phyloP scores from a whole-genome alignment of 2,888 invertebrate species.

The Hemithea aestivaria region DNA sequence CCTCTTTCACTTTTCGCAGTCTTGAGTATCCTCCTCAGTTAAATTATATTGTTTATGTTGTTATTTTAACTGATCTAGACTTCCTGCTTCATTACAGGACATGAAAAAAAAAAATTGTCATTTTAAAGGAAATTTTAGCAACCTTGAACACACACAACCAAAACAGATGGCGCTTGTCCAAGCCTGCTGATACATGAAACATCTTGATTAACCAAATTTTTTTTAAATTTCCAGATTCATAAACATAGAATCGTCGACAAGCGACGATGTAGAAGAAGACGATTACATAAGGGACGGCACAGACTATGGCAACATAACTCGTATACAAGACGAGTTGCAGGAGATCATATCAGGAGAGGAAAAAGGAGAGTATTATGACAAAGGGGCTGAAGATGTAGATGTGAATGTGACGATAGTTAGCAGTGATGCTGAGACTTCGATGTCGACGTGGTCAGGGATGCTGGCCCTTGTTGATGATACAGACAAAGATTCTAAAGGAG shows the following conservation, averaged over 20 bases:
- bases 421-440: conserved; percentile 53
- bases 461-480: conserved; percentile 67
- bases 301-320: conserved; percentile 67
- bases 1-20: no score
- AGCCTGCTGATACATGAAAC: no score
- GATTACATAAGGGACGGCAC: conserved; percentile 69
- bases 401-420: conserved; percentile 65
- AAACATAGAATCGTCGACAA: conserved; percentile 84
- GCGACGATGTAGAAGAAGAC: conserved; percentile 78
- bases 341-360: conserved; percentile 38
- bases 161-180: no score
- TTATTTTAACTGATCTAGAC: no score
- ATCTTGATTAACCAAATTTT: no score
- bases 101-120: no score
- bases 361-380: conserved; percentile 52
- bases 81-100: no score
- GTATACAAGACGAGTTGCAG: conserved; percentile 48
- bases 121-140: no score
- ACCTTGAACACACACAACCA: no score
- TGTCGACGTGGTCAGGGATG: conserved; percentile 55
- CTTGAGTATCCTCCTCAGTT: no score
- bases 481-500: conserved; percentile 51
- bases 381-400: conserved; percentile 49
- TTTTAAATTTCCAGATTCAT: conserved; percentile 70
- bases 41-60: no score